Evolutionary conservation across 2,797 vertebrate species (phyloP).

Genomic region (Sparidentex hasta): DNA sequence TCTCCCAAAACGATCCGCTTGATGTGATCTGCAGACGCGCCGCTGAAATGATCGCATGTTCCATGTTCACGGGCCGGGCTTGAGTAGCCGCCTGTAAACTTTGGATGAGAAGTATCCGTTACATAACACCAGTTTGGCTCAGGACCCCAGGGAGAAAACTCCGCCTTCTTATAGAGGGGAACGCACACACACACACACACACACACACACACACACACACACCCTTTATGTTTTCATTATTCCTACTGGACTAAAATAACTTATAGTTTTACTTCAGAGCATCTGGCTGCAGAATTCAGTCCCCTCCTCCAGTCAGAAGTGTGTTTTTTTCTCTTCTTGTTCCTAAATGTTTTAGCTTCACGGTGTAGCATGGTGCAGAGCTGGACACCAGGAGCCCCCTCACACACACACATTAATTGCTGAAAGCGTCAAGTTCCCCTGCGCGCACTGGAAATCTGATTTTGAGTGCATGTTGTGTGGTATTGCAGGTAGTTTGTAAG

Average conservation of each 20-base stretch:
- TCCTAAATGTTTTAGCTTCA: no score
- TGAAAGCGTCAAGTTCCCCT: no score
- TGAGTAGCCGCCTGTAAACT: constrained; percentile 44
- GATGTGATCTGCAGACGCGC: background rate
- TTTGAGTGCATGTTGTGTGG: no score
- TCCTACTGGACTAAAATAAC: constrained; percentile 27
- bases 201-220: constrained; percentile 58
- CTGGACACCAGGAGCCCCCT: no score
- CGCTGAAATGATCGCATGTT: background rate
- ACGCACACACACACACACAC: constrained; percentile 57
- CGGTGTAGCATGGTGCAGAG: no score
- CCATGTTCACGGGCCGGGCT: constrained; percentile 12
- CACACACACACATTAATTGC: no score
- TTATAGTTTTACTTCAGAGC: constrained; percentile 1
- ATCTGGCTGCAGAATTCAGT: background rate
- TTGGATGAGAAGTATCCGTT: constrained; percentile 68
- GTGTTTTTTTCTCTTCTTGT: no score
- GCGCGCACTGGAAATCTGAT: no score
- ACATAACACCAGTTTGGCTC: constrained; percentile 77
- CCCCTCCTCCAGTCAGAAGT: no score
- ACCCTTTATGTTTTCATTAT: constrained; percentile 49
- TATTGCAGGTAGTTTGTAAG: no score
- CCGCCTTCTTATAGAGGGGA: constrained; percentile 72
- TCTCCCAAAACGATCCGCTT: background rate
- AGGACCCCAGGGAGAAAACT: constrained; percentile 69